Evolutionary conservation across 2,888 invertebrate species (phyloP).

Genomic region (Cacoxenus indagator): DNA sequence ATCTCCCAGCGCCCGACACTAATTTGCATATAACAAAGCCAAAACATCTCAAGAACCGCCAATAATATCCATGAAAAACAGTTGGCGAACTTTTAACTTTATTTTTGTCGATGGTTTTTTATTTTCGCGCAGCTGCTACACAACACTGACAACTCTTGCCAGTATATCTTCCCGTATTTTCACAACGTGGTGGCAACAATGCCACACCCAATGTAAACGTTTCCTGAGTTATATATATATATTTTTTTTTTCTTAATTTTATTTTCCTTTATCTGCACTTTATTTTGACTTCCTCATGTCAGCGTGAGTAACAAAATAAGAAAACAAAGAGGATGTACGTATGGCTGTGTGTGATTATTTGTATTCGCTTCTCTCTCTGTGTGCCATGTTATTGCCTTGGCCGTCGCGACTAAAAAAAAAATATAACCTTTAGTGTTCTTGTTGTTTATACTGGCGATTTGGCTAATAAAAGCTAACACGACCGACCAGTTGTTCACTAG

Average conservation of each 20-base stretch:
- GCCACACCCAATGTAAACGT: conserved; percentile 6
- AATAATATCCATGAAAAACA: not conserved
- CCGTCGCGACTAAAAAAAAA: not conserved
- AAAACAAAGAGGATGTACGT: not conserved
- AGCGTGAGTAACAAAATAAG: not conserved
- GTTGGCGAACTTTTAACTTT: not conserved
- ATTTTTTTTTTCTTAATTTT: not conserved
- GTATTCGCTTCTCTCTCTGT: no score
- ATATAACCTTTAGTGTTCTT: not conserved
- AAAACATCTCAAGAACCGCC: not conserved
- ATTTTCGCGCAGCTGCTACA: not conserved
- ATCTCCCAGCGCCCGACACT: not conserved
- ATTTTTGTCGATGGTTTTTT: not conserved
- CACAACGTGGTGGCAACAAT: not conserved
- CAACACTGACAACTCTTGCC: not conserved
- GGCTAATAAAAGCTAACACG: not conserved
- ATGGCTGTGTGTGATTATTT: no score
- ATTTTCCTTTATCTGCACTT: not conserved
- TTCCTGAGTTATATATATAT: not conserved
- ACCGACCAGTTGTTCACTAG: not conserved
- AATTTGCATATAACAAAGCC: not conserved
- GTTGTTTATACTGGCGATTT: not conserved
- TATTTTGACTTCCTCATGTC: not conserved
- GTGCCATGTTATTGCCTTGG: not conserved
- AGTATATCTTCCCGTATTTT: not conserved